phyloP scores from a whole-genome alignment of 2,888 invertebrate genomes.

The Nomada ruficornis region DNA sequence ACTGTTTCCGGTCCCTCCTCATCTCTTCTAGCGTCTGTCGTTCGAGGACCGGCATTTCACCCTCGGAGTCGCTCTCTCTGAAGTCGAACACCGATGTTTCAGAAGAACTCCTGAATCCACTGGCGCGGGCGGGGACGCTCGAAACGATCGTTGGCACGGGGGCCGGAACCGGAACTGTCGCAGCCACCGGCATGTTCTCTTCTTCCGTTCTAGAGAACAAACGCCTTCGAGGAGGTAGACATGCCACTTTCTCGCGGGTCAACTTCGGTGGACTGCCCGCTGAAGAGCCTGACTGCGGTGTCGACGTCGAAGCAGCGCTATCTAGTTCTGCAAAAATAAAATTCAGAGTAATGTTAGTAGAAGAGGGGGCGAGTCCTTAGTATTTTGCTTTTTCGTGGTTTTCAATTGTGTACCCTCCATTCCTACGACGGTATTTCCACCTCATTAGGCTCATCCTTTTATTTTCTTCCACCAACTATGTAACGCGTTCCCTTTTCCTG shows the following conservation, averaged over 20 bases:
- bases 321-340: conserved; percentile 61
- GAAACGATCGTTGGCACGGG: conserved; percentile 78
- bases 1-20: conserved; percentile 86
- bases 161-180: conserved; percentile 71
- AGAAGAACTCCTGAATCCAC: conserved; percentile 86
- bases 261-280: conserved; percentile 85
- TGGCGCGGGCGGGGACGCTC: conserved; percentile 83
- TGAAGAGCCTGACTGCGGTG: conserved; percentile 79
- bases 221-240: conserved; percentile 83
- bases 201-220: conserved; percentile 88
- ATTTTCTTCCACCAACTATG: no score
- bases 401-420: no score
- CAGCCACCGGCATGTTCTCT: conserved; percentile 76
- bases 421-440: no score
- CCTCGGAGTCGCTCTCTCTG: conserved; percentile 88
- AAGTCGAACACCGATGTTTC: conserved; percentile 89
- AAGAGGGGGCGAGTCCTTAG: no score
- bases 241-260: conserved; percentile 83
- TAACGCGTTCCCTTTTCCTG: no score
- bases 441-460: no score
- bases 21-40: conserved; percentile 89
- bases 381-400: no score
- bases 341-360: no score
- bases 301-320: conserved; percentile 78
- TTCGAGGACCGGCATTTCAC: conserved; percentile 87